These are phyloP conservation scores for Ophion costatus DNA, from an alignment of 2,888 invertebrate species.

Conservation along the genomic window DNA sequence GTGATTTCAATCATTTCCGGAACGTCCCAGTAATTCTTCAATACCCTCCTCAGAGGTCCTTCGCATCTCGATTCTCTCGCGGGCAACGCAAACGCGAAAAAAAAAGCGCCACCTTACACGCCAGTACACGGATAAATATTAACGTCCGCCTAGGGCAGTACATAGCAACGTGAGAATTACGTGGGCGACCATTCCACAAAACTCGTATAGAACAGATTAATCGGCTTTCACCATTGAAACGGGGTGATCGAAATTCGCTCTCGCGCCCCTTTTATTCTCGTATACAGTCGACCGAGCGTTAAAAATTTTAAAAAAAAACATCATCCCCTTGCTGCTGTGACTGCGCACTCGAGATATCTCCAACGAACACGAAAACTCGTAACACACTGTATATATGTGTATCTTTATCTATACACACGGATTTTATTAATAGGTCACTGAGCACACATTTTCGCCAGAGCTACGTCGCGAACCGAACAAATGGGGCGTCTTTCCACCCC, in stretches of 20 bases:
- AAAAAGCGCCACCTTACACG: background rate
- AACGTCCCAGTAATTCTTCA: too few relatives aligned
- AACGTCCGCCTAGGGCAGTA: background rate
- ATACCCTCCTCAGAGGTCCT: too few relatives aligned
- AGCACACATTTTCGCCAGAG: constrained; percentile 45
- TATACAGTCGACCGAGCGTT: background rate
- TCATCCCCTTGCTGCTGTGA: constrained; percentile 1
- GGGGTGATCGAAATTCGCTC: constrained; percentile 12
- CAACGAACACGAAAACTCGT: constrained; percentile 8
- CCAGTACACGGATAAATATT: background rate
- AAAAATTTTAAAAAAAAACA: constrained; percentile 7
- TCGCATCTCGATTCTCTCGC: too few relatives aligned
- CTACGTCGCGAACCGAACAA: constrained; percentile 39
- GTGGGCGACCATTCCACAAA: constrained; percentile 8
- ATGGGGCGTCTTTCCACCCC: constrained; percentile 18
- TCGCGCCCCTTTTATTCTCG: constrained; percentile 16
- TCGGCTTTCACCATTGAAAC: constrained; percentile 25
- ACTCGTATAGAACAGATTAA: constrained; percentile 16
- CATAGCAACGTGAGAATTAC: background rate
- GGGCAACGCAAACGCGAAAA: too few relatives aligned
- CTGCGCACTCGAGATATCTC: constrained; percentile 57
- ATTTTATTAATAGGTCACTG: constrained; percentile 63
- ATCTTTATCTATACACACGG: background rate
- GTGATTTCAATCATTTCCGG: too few relatives aligned
- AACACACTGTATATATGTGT: background rate